Conservation (phyloP, 2,888 invertebrate genomes). For the Pristionchus fissidentatus region DNA sequence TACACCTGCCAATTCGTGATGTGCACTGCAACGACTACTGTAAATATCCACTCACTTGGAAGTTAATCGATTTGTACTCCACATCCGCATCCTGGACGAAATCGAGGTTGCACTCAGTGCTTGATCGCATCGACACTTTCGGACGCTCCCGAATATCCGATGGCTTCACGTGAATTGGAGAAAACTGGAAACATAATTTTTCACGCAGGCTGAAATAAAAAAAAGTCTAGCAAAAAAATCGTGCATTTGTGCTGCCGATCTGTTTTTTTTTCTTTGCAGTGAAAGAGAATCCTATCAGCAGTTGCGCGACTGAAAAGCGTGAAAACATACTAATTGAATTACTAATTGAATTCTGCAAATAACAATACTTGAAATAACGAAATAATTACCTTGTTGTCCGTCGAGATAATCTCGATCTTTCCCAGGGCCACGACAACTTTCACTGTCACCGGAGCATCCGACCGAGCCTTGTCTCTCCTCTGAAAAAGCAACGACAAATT, state of each 20-base stretch:
- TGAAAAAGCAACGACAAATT: too few relatives aligned
- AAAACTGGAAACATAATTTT: not conserved
- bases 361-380: too few relatives aligned
- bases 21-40: not conserved
- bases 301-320: too few relatives aligned
- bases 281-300: too few relatives aligned
- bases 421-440: too few relatives aligned
- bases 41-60: not conserved
- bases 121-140: not conserved
- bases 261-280: too few relatives aligned
- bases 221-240: not conserved
- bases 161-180: not conserved
- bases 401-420: not conserved
- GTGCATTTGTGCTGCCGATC: too few relatives aligned
- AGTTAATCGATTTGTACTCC: not conserved
- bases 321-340: too few relatives aligned
- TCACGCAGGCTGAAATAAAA: not conserved
- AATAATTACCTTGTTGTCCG: not conserved
- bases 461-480: too few relatives aligned
- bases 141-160: not conserved
- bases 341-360: too few relatives aligned
- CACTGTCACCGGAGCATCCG: too few relatives aligned
- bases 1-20: not conserved
- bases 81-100: not conserved
- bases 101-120: not conserved